Evolutionary conservation across 2,113 vertebrate species (phyloP).

Genomic region (Gadus macrocephalus): DNA sequence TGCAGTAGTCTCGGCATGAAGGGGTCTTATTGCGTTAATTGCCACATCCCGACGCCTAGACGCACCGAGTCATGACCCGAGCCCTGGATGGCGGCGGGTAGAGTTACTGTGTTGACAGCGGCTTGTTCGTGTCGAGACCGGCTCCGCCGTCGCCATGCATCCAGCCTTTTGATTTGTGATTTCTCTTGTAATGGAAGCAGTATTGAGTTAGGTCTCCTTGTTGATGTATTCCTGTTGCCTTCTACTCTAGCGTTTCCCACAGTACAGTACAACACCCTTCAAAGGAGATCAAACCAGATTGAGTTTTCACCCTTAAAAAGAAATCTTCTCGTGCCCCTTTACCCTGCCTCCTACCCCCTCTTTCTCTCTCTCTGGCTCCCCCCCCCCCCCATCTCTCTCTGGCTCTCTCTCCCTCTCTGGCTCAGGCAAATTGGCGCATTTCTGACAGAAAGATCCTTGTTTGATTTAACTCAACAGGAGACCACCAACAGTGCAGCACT

Average conservation of each 20-base stretch:
- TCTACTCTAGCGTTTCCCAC: constrained; percentile 19
- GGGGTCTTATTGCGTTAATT: too few relatives aligned
- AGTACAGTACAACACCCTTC: constrained; percentile 25
- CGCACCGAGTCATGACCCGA: too few relatives aligned
- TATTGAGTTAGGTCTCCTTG: constrained; percentile 16
- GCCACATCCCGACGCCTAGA: too few relatives aligned
- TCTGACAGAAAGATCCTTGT: constrained; percentile 58
- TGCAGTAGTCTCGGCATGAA: too few relatives aligned
- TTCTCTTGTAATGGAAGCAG: constrained; percentile 5
- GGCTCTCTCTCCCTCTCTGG: too few relatives aligned
- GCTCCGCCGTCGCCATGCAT: too few relatives aligned
- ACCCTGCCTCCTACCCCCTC: constrained; percentile 24
- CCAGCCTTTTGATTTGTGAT: neutral
- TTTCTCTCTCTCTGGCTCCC: too few relatives aligned
- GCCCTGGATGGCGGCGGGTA: too few relatives aligned
- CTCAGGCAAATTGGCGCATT: constrained; percentile 35
- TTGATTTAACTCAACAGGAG: constrained; percentile 58
- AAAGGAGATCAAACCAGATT: constrained; percentile 43
- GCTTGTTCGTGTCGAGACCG: too few relatives aligned
- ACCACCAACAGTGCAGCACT: constrained; percentile 67
- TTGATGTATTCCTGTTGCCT: constrained; percentile 4
- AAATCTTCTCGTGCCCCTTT: constrained; percentile 3
- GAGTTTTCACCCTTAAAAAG: too few relatives aligned
- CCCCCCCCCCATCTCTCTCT: too few relatives aligned
- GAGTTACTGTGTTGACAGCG: too few relatives aligned